Evolutionary conservation across 2,113 vertebrate genomes (phyloP).

Genomic region (Tenebrosternarchus preto): DNA sequence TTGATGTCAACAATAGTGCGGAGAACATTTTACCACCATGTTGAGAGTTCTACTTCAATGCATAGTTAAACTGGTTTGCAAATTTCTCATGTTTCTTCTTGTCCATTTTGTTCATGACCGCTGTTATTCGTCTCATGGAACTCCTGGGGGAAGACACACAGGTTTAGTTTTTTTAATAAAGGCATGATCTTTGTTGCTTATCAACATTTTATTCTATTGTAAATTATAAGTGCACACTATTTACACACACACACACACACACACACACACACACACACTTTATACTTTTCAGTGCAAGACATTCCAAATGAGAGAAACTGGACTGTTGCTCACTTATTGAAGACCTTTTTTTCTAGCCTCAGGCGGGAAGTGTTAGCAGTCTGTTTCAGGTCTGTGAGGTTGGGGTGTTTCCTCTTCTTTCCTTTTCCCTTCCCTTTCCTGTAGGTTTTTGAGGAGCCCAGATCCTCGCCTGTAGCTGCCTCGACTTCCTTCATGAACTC

Average conservation of each 20-base stretch:
- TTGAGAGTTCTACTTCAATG: constrained; percentile 73
- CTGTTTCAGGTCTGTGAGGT: constrained; percentile 88
- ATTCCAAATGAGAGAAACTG: background rate
- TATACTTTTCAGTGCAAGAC: background rate
- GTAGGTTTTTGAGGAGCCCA: constrained; percentile 79
- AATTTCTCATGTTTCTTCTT: constrained; percentile 91
- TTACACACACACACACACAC: background rate
- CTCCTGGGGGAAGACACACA: constrained; percentile 71
- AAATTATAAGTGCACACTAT: too few relatives aligned
- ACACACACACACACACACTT: too few relatives aligned
- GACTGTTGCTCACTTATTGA: constrained; percentile 83
- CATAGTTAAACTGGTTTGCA: constrained; percentile 97
- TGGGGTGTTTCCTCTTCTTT: constrained; percentile 82
- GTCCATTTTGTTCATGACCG: constrained; percentile 85
- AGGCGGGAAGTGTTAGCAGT: constrained; percentile 80
- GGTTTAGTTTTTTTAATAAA: background rate
- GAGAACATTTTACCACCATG: background rate
- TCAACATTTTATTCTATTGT: background rate
- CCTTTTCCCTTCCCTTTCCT: constrained; percentile 76
- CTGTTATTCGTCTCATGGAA: constrained; percentile 79
- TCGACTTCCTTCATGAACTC: constrained; percentile 92
- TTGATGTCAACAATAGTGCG: constrained; percentile 4
- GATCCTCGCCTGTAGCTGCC: constrained; percentile 82
- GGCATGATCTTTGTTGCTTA: background rate
- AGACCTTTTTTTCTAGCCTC: constrained; percentile 87